Percentiles rank a stretch among this genome's conserved stretches.
These are phyloP conservation scores for Operophtera brumata DNA, from an alignment of 2,888 invertebrate genomes.

Conservation along the genomic window DNA sequence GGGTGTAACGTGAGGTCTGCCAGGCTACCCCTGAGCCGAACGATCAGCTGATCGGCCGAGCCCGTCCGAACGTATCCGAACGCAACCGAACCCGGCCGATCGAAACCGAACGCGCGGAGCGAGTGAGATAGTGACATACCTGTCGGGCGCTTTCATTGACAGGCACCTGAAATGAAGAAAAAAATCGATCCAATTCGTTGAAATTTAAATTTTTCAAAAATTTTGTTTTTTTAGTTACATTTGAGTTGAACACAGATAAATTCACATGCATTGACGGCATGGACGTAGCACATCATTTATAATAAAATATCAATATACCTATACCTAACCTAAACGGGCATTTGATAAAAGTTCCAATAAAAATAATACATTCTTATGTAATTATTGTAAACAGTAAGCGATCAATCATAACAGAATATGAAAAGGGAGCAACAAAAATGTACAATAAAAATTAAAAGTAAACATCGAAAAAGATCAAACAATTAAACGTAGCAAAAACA, in stretches of 20 bases:
- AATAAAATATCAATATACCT: neutral
- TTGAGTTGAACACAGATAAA: constrained; percentile 72
- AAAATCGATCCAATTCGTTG: constrained; percentile 83
- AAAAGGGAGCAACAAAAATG: constrained; percentile 49
- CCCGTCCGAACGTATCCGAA: constrained; percentile 70
- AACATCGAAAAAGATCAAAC: constrained; percentile 73
- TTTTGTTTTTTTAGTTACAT: constrained; percentile 44
- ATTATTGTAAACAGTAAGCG: constrained; percentile 28
- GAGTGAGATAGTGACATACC: constrained; percentile 81
- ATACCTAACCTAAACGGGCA: constrained; percentile 1
- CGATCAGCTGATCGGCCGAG: constrained; percentile 66
- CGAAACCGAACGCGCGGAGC: constrained; percentile 71
- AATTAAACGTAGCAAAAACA: constrained; percentile 75
- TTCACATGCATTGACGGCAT: constrained; percentile 74
- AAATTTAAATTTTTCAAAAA: constrained; percentile 74
- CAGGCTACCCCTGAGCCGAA: constrained; percentile 75
- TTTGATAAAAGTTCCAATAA: neutral
- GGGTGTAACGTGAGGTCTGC: constrained; percentile 77
- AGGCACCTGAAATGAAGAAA: constrained; percentile 87
- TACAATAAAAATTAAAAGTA: constrained; percentile 75
- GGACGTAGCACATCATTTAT: constrained; percentile 21
- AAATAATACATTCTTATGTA: constrained; percentile 1
- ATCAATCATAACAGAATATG: constrained; percentile 41
- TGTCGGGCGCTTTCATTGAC: constrained; percentile 88
- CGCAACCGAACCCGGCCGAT: constrained; percentile 74